phyloP scores from a whole-genome alignment of 1,140 invertebrate species.

The Drosophila repletoides region DNA sequence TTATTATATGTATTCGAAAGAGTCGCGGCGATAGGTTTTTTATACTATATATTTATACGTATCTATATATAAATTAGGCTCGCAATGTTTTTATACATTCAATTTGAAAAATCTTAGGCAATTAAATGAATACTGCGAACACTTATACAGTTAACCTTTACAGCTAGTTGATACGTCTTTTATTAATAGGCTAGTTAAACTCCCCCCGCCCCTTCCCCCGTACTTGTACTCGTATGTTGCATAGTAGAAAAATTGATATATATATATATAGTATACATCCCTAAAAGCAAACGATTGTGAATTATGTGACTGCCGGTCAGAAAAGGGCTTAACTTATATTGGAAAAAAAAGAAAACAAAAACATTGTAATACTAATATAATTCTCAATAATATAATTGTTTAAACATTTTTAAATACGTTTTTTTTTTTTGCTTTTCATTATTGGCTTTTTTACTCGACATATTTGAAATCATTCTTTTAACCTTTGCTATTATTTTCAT shows the following conservation, averaged over 20 bases:
- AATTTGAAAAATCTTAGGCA: constrained; percentile 21
- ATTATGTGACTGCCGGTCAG: constrained; percentile 73
- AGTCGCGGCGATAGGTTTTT: background rate
- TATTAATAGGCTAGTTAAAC: constrained; percentile 40
- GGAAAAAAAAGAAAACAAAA: constrained; percentile 30
- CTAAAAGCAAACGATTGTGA: constrained; percentile 52
- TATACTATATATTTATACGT: background rate
- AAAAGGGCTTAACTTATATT: constrained; percentile 68
- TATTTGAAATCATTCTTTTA: background rate
- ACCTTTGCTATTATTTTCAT: too few relatives aligned
- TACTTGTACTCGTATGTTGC: constrained; percentile 24
- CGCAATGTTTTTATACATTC: constrained; percentile 17
- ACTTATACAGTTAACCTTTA: too few relatives aligned
- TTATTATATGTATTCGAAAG: constrained; percentile 22
- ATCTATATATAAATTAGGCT: constrained; percentile 20
- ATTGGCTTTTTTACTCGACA: constrained; percentile 20
- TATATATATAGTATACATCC: constrained; percentile 7
- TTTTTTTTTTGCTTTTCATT: constrained; percentile 46
- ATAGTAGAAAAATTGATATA: constrained; percentile 51
- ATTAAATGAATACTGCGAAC: constrained; percentile 4
- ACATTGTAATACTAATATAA: constrained; percentile 70
- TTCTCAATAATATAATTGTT: constrained; percentile 65
- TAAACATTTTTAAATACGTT: constrained; percentile 39
- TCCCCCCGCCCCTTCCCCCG: too few relatives aligned
- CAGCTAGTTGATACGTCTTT: constrained; percentile 36